These are phyloP conservation scores for Apotomis turbidana DNA, from an alignment of 2,888 invertebrate genomes.

Conservation along the genomic window DNA sequence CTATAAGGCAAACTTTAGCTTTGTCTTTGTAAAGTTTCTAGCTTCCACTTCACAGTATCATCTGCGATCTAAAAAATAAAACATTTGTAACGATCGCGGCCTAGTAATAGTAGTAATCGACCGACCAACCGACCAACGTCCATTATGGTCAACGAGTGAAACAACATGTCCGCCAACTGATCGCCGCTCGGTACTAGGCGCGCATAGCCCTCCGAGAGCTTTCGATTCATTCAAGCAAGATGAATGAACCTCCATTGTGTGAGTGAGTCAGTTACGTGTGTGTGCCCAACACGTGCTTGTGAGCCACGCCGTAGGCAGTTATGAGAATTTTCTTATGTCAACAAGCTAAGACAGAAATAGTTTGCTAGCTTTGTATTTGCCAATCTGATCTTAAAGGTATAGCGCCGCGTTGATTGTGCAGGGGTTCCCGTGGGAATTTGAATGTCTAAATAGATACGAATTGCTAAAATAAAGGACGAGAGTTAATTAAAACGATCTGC, in stretches of 20 bases:
- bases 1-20: too few relatives aligned
- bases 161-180: slow-evolving; percentile 76
- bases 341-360: slow-evolving; percentile 78
- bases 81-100: too few relatives aligned
- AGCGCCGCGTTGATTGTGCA: not conserved
- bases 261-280: slow-evolving; percentile 56
- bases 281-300: slow-evolving; percentile 72
- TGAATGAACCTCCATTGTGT: slow-evolving; percentile 72
- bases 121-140: slow-evolving; percentile 40
- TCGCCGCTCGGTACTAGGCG: slow-evolving; percentile 72
- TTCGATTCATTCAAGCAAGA: slow-evolving; percentile 68
- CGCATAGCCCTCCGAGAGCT: slow-evolving; percentile 66
- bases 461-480: slow-evolving; percentile 37
- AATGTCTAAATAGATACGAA: slow-evolving; percentile 23
- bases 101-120: slow-evolving; percentile 18
- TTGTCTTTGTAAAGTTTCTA: too few relatives aligned
- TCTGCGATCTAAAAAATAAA: too few relatives aligned
- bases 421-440: slow-evolving; percentile 32
- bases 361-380: slow-evolving; percentile 72
- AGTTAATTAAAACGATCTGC: slow-evolving; percentile 48
- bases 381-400: slow-evolving; percentile 53
- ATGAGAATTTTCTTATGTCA: slow-evolving; percentile 82
- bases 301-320: slow-evolving; percentile 76
- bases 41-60: too few relatives aligned
- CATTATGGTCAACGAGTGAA: slow-evolving; percentile 58